Conservation (phyloP, 2,888 invertebrate genomes). For the Scrobipalpa costella region DNA sequence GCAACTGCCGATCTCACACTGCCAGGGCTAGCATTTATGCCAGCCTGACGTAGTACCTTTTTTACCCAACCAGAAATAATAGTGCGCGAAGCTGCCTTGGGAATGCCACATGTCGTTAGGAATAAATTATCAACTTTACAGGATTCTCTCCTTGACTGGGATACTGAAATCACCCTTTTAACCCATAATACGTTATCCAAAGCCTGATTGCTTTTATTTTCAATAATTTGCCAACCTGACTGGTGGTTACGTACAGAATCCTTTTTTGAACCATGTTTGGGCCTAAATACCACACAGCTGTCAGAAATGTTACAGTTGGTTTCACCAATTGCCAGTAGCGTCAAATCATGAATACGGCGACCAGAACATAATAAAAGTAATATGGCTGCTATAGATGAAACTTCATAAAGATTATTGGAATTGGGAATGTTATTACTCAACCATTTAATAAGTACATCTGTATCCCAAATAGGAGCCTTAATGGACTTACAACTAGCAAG, state of each 20-base stretch:
- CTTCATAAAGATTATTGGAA: slow-evolving; percentile 30
- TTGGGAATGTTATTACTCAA: slow-evolving; percentile 18
- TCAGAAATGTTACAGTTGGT: neutral
- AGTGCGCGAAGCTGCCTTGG: slow-evolving; percentile 27
- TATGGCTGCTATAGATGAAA: slow-evolving; percentile 28
- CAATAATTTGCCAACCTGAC: slow-evolving; percentile 32
- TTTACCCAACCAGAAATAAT: slow-evolving; percentile 29
- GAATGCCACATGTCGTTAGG: slow-evolving; percentile 25
- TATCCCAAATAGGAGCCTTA: slow-evolving; percentile 26
- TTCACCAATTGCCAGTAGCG: slow-evolving; percentile 30
- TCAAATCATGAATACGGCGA: slow-evolving; percentile 38
- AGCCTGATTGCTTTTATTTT: neutral
- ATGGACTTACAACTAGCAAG: neutral
- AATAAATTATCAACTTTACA: slow-evolving; percentile 21
- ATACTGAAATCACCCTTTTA: slow-evolving; percentile 13
- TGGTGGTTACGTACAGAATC: slow-evolving; percentile 32
- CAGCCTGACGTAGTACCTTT: slow-evolving; percentile 23
- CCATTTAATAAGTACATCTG: slow-evolving; percentile 20
- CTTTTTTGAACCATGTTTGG: slow-evolving; percentile 37
- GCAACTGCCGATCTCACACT: slow-evolving; percentile 29
- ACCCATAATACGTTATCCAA: slow-evolving; percentile 25
- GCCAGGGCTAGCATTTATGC: slow-evolving; percentile 23
- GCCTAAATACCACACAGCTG: slow-evolving; percentile 32
- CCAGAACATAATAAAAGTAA: slow-evolving; percentile 35
- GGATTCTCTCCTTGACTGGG: slow-evolving; percentile 16